Evolutionary conservation across 1,140 invertebrate genomes (phyloP).

Genomic region (Chionoecetes opilio): DNA sequence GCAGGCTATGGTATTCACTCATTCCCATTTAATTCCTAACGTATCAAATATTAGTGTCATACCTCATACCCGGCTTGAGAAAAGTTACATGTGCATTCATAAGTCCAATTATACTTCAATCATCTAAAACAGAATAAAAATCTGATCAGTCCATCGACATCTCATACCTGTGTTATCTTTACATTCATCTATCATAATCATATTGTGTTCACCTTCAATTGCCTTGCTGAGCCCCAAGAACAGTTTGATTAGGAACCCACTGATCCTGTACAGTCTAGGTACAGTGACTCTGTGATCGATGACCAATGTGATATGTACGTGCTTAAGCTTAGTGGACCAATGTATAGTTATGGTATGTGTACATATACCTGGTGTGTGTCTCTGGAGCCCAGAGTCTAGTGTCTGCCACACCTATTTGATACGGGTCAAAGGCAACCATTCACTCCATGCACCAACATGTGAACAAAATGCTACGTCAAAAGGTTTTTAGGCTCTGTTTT

Average conservation of each 20-base stretch:
- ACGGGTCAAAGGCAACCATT: conserved; percentile 27
- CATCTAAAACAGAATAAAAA: neutral
- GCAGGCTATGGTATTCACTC: neutral
- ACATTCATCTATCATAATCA: neutral
- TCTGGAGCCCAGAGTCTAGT: conserved; percentile 38
- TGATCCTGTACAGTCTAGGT: neutral
- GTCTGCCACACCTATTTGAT: neutral
- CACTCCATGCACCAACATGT: conserved; percentile 6
- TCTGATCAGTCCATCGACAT: neutral
- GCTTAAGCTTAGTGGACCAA: conserved; percentile 72
- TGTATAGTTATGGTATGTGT: conserved; percentile 52
- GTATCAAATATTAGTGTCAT: neutral
- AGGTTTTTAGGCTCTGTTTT: neutral
- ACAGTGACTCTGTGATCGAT: conserved; percentile 66
- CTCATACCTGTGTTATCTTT: neutral
- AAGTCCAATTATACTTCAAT: neutral
- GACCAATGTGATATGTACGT: conserved; percentile 67
- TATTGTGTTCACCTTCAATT: neutral
- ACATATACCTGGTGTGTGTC: conserved; percentile 16
- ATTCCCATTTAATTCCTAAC: neutral
- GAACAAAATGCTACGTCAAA: neutral
- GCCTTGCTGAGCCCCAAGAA: conserved; percentile 24
- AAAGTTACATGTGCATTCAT: neutral
- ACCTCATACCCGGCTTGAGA: neutral
- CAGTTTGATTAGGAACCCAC: neutral